These are phyloP conservation scores for Margarornis squamiger DNA, from an alignment of 2,797 vertebrate species.

Conservation along the genomic window DNA sequence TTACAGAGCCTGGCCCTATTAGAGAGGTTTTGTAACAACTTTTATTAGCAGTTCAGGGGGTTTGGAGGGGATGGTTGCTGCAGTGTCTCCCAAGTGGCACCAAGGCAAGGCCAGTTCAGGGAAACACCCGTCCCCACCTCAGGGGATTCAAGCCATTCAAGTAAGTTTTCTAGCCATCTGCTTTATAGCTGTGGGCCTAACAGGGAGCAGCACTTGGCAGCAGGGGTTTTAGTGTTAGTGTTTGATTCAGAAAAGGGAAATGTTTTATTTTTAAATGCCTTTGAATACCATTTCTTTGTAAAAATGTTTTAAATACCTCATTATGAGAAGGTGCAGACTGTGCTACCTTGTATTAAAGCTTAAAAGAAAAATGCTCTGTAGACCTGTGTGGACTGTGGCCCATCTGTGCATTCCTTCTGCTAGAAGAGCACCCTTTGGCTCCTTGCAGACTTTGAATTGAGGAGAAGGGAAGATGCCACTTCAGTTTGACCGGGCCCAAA, in stretches of 20 bases:
- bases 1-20: slow-evolving; percentile 8
- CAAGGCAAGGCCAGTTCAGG: slow-evolving; percentile 38
- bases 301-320: slow-evolving; percentile 81
- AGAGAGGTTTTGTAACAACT: slow-evolving; percentile 14
- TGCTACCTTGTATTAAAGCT: slow-evolving; percentile 61
- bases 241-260: slow-evolving; percentile 55
- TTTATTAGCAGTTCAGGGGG: slow-evolving; percentile 10
- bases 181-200: slow-evolving; percentile 41
- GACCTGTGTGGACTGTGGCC: neutral
- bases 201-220: slow-evolving; percentile 31
- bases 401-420: neutral
- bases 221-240: slow-evolving; percentile 3
- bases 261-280: slow-evolving; percentile 74
- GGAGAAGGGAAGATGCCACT: neutral
- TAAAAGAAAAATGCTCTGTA: slow-evolving; percentile 26
- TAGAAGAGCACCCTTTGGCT: neutral
- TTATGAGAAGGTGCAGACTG: slow-evolving; percentile 54
- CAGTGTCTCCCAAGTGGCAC: neutral
- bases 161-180: slow-evolving; percentile 41
- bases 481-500: neutral
- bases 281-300: slow-evolving; percentile 75
- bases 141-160: slow-evolving; percentile 55
- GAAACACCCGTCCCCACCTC: neutral
- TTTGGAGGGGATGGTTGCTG: slow-evolving; percentile 10
- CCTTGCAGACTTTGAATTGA: neutral